These are phyloP conservation scores for Dioctria linearis DNA, from an alignment of 2,888 invertebrate genomes.

Conservation along the genomic window DNA sequence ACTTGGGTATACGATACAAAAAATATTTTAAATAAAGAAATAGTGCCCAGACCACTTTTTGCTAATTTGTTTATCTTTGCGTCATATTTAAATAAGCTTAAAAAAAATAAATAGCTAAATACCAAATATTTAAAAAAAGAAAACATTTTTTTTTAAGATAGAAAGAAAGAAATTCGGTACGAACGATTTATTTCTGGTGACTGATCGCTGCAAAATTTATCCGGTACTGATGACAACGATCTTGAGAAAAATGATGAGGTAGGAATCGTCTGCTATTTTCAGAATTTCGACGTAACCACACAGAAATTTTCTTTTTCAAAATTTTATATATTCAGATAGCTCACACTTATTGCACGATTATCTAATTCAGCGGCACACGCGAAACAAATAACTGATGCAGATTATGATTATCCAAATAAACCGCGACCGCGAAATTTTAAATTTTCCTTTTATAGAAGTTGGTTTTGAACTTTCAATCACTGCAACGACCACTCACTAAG, in stretches of 20 bases:
- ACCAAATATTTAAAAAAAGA: too few relatives aligned
- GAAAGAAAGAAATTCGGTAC: slow-evolving; percentile 20
- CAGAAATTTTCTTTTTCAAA: slow-evolving; percentile 18
- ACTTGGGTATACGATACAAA: too few relatives aligned
- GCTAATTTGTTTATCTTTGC: too few relatives aligned
- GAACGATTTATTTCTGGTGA: slow-evolving; percentile 54
- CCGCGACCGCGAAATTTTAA: background rate
- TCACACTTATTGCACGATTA: slow-evolving; percentile 36
- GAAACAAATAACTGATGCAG: background rate
- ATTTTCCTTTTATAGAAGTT: background rate
- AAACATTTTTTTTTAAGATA: too few relatives aligned
- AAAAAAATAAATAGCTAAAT: too few relatives aligned
- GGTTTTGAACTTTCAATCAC: background rate
- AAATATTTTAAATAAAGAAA: too few relatives aligned
- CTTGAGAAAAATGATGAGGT: slow-evolving; percentile 52
- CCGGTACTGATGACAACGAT: slow-evolving; percentile 52
- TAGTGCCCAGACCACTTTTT: too few relatives aligned
- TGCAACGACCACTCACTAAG: background rate
- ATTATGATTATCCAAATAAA: background rate
- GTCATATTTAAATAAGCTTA: too few relatives aligned
- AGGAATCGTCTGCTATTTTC: slow-evolving; percentile 51
- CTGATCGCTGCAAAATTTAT: slow-evolving; percentile 42
- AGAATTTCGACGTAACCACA: slow-evolving; percentile 45
- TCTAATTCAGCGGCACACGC: slow-evolving; percentile 26
- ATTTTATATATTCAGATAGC: slow-evolving; percentile 10